Evolutionary conservation across 2,113 vertebrate genomes (phyloP).

Genomic region (Antechinus flavipes): DNA sequence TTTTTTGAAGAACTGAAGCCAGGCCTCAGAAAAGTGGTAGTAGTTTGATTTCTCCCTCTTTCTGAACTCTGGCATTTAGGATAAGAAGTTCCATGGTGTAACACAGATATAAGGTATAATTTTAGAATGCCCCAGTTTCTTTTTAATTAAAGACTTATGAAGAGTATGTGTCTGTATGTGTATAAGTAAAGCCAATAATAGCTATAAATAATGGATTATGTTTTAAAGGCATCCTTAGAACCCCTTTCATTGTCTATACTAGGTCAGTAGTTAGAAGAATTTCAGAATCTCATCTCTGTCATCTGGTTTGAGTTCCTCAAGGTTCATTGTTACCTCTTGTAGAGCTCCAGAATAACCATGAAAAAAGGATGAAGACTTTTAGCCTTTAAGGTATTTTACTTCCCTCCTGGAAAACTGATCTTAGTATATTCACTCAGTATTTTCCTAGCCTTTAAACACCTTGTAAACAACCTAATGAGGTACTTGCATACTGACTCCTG

Average conservation of each 20-base stretch:
- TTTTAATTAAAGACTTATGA: background rate
- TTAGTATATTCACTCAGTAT: background rate
- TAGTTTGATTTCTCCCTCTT: background rate
- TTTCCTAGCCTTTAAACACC: background rate
- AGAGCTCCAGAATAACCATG: background rate
- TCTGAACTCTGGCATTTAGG: background rate
- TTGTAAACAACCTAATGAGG: background rate
- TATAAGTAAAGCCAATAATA: background rate
- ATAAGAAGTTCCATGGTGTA: background rate
- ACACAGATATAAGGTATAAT: no score
- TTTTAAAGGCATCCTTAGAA: constrained; percentile 8
- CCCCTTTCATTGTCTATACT: background rate
- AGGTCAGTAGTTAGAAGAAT: background rate
- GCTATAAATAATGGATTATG: background rate
- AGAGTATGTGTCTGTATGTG: background rate
- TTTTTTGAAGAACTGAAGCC: background rate
- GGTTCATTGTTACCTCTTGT: background rate
- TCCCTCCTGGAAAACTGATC: background rate
- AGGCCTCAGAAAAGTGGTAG: background rate
- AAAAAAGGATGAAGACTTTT: background rate
- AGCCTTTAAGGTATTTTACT: background rate
- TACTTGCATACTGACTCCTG: background rate
- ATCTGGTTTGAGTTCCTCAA: background rate
- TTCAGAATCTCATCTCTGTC: background rate
- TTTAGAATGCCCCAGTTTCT: background rate